Conservation (phyloP, 2,113 vertebrate genomes). For the Menidia beryllina region DNA sequence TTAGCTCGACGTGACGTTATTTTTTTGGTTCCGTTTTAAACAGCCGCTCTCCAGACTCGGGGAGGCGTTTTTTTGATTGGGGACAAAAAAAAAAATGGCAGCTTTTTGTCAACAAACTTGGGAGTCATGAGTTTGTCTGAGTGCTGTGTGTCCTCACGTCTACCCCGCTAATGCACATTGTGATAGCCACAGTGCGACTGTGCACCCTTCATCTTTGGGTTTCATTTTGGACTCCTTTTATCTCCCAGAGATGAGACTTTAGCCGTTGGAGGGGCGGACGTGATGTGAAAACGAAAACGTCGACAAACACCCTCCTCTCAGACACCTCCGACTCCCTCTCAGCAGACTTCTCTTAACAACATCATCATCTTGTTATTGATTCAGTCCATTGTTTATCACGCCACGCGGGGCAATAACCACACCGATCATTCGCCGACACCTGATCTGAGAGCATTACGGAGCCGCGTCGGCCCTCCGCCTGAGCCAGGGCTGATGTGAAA, state of each 20-base stretch:
- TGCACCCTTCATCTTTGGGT: slow-evolving; percentile 59
- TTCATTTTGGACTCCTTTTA: slow-evolving; percentile 42
- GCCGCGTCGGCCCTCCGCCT: slow-evolving; percentile 19
- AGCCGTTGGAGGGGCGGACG: slow-evolving; percentile 26
- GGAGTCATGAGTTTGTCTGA: slow-evolving; percentile 39
- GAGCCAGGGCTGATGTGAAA: slow-evolving; percentile 13
- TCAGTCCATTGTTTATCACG: slow-evolving; percentile 41
- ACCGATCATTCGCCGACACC: slow-evolving; percentile 14
- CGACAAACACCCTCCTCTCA: slow-evolving; percentile 17
- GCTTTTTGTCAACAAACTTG: slow-evolving; percentile 60
- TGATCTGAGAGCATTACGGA: slow-evolving; percentile 40
- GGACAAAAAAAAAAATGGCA: slow-evolving; percentile 60
- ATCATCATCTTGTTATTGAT: slow-evolving; percentile 53
- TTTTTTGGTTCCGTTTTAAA: slow-evolving; percentile 58
- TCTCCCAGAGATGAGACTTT: slow-evolving; percentile 41
- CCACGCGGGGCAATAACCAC: neutral
- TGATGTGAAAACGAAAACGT: slow-evolving; percentile 50
- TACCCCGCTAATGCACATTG: slow-evolving; percentile 47
- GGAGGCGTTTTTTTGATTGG: slow-evolving; percentile 40
- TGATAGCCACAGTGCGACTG: slow-evolving; percentile 24
- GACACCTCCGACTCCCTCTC: slow-evolving; percentile 30
- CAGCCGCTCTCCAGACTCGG: slow-evolving; percentile 31
- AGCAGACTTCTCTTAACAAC: slow-evolving; percentile 46
- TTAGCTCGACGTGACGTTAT: slow-evolving; percentile 46
- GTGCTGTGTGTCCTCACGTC: slow-evolving; percentile 45